A percentile compares a stretch with the other conserved stretches of the same genome.
phyloP scores from a whole-genome alignment of 2,888 invertebrate species.

The Cataglyphis albicans region DNA sequence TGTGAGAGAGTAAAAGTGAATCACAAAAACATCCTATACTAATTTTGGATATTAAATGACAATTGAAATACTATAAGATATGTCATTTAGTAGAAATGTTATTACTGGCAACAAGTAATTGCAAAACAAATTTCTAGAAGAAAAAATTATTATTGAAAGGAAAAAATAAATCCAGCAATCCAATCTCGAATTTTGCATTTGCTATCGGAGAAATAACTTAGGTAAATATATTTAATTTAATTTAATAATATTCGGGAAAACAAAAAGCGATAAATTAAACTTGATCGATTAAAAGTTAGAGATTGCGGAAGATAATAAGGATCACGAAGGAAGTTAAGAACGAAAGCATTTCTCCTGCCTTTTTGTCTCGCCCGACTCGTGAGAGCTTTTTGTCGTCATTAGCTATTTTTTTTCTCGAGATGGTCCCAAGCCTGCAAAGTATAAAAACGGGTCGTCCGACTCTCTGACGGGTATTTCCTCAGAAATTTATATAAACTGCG shows the following conservation, averaged over 20 bases:
- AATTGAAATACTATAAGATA: neutral
- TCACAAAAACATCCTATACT: neutral
- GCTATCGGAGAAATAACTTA: constrained; percentile 14
- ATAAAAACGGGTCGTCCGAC: constrained; percentile 54
- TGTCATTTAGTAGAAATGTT: neutral
- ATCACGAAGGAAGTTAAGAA: constrained; percentile 21
- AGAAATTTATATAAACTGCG: constrained; percentile 66
- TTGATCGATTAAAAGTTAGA: constrained; percentile 44
- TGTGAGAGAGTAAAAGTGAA: neutral
- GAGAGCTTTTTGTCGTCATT: constrained; percentile 60
- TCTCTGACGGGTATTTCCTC: constrained; percentile 51
- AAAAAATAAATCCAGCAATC: constrained; percentile 13
- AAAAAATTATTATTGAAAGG: constrained; percentile 8
- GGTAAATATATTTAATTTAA: constrained; percentile 27
- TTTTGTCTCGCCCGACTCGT: constrained; percentile 47
- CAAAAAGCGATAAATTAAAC: constrained; percentile 1
- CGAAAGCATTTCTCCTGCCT: constrained; percentile 47
- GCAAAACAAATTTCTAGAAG: neutral
- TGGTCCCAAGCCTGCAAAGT: constrained; percentile 61
- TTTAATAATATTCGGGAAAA: constrained; percentile 33
- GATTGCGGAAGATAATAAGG: constrained; percentile 23
- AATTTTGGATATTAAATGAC: neutral
- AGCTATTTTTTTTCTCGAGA: constrained; percentile 60
- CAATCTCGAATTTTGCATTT: constrained; percentile 5
- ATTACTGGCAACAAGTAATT: neutral